A percentile compares a stretch with the other conserved stretches of the same genome.
Evolutionary conservation across 2,888 invertebrate species (phyloP).

Genomic region (Alviniconcha strummeri): DNA sequence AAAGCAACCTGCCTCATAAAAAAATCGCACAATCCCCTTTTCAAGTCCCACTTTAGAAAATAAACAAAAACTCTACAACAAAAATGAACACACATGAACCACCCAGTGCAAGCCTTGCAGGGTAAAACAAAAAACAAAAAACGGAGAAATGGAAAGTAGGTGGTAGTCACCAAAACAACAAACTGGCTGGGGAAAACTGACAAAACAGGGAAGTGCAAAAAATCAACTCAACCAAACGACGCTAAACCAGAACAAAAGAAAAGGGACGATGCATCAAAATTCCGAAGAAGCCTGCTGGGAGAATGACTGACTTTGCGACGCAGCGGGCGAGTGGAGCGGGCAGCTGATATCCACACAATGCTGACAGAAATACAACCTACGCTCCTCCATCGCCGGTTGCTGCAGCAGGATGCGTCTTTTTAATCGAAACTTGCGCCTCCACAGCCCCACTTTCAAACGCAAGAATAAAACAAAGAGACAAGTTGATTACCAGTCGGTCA

Average conservation of each 20-base stretch:
- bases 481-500: slow-evolving; percentile 23
- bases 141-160: not conserved
- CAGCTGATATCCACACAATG: slow-evolving; percentile 26
- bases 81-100: not conserved
- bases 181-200: too few relatives aligned
- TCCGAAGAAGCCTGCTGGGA: not conserved
- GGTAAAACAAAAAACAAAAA: not conserved
- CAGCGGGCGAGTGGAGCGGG: slow-evolving; percentile 16
- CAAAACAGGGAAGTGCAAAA: not conserved
- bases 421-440: slow-evolving; percentile 66
- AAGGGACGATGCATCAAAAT: slow-evolving; percentile 13
- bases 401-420: slow-evolving; percentile 51
- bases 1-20: not conserved
- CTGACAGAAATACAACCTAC: slow-evolving; percentile 39
- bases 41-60: not conserved
- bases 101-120: too few relatives aligned
- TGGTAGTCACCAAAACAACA: not conserved
- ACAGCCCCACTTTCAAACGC: slow-evolving; percentile 61
- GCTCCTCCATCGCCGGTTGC: slow-evolving; percentile 38
- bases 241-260: not conserved
- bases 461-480: slow-evolving; percentile 46
- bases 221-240: not conserved
- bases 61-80: not conserved
- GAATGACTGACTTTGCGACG: slow-evolving; percentile 16
- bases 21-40: not conserved